Evolutionary conservation across 2,888 invertebrate genomes (phyloP), one percentile per base, ranked within the genome.

Genomic region (Chloroclysta siterata): DNA sequence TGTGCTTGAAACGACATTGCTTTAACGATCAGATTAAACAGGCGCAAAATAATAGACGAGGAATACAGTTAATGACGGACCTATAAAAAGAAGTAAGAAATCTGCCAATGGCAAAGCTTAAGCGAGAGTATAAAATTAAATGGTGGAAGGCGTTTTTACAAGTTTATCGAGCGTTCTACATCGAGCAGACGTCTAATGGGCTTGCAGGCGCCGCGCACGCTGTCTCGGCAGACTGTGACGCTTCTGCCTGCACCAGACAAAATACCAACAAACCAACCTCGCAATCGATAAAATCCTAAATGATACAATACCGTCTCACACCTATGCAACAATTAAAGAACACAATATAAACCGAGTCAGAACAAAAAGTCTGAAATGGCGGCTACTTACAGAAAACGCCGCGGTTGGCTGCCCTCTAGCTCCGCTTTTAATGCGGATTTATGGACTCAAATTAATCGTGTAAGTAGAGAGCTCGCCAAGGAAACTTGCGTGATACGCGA

Each of bases 131-230:
- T 92, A 92, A 92, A 91, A 91, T 91, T 90, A 92, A 92, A 91
- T 90, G 88, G 87, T 88, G 88, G 89, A 90, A 89, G 88, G 89
- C 89, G 89, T 90, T 92, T 92, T 91, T 90, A 91, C 88, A 91
- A 92, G 92, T 92, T 92, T 92, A 92, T 92, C 90, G 92, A 92
- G 92, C 93, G 92, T 90, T 90, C 89, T 77, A 89, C 87, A 90
- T 89, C 87, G 87, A 83, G 84, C 85, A 88, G 91, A 89, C 90
- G 84, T 84, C 83, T 91, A 91, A 91, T 91, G 90, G 90, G 83
- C 84, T 84, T 79, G 80, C 81, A 88, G 92, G 91, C 91, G 90
- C 90, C 90, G 87, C 82, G 84, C 84, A 77, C 88, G 89, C 88
- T 87, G 89, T 89, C 89, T 90, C 82, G 85, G 70, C 78, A 81